Evolutionary conservation across 2,113 vertebrate species (phyloP).

Genomic region (Anser cygnoides): DNA sequence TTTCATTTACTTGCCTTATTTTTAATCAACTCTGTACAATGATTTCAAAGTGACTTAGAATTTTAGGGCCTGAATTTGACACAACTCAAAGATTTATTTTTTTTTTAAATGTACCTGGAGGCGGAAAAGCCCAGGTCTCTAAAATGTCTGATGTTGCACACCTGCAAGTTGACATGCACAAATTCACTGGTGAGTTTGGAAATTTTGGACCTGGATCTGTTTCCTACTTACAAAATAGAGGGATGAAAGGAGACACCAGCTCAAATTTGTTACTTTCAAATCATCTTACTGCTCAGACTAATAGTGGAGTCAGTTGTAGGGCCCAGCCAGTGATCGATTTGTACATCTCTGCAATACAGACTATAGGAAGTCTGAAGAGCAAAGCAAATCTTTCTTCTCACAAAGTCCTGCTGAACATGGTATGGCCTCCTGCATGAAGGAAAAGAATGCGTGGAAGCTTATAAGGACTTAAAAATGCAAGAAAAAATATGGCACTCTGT

Average conservation of each 20-base stretch:
- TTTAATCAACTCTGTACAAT: neutral
- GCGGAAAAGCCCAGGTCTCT: neutral
- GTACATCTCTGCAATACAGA: neutral
- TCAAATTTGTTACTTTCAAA: neutral
- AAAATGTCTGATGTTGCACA: neutral
- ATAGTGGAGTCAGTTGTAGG: neutral
- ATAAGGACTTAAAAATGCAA: neutral
- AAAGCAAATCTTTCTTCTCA: neutral
- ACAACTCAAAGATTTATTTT: neutral
- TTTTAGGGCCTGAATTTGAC: neutral
- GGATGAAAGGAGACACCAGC: neutral
- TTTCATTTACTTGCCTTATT: neutral
- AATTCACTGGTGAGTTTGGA: neutral
- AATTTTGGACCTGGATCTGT: neutral
- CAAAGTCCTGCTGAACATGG: neutral
- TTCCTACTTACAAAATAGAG: neutral
- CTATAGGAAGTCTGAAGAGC: neutral
- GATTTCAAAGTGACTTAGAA: neutral
- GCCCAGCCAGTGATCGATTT: neutral
- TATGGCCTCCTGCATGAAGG: neutral
- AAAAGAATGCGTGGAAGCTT: neutral
- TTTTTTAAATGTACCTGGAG: neutral
- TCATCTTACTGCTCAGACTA: neutral
- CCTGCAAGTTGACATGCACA: neutral
- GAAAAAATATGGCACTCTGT: rapidly evolving